Evolutionary conservation across 2,797 vertebrate genomes (phyloP).

Genomic region (Paratrypauchen microcephalus): DNA sequence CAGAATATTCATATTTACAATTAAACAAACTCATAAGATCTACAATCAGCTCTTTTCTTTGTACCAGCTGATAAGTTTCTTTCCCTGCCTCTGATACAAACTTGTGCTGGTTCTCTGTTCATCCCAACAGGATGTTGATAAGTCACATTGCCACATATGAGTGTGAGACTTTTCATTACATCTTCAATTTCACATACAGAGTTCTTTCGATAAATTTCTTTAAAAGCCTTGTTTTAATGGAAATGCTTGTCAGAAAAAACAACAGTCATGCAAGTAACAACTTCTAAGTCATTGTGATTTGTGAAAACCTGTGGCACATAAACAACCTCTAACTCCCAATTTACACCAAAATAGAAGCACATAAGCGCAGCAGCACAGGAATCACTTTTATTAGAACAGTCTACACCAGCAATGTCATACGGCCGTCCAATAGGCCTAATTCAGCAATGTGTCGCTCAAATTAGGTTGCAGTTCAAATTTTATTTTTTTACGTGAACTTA

Average conservation of each 20-base stretch:
- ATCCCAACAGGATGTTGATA: conserved; percentile 62
- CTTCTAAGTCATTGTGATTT: too few species aligned
- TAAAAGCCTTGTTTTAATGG: background rate
- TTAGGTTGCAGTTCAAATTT: too few species aligned
- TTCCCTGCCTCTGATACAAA: conserved; percentile 51
- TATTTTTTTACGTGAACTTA: too few species aligned
- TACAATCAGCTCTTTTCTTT: background rate
- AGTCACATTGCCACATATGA: conserved; percentile 25
- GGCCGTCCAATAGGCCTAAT: too few species aligned
- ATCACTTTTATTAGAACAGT: too few species aligned
- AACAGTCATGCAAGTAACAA: too few species aligned
- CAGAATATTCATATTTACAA: background rate
- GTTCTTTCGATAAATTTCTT: background rate
- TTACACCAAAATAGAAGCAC: too few species aligned
- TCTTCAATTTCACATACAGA: background rate
- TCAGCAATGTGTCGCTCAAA: too few species aligned
- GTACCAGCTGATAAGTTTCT: conserved; percentile 76
- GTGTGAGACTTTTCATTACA: background rate
- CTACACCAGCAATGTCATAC: too few species aligned
- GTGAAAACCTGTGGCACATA: too few species aligned
- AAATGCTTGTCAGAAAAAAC: background rate
- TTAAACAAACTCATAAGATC: background rate
- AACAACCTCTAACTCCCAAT: too few species aligned
- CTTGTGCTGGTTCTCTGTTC: conserved; percentile 20
- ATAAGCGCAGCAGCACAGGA: too few species aligned